Percentiles rank a stretch among this genome's conserved stretches.
phyloP scores from a whole-genome alignment of 1,140 invertebrate species.

The Apis dorsata region DNA sequence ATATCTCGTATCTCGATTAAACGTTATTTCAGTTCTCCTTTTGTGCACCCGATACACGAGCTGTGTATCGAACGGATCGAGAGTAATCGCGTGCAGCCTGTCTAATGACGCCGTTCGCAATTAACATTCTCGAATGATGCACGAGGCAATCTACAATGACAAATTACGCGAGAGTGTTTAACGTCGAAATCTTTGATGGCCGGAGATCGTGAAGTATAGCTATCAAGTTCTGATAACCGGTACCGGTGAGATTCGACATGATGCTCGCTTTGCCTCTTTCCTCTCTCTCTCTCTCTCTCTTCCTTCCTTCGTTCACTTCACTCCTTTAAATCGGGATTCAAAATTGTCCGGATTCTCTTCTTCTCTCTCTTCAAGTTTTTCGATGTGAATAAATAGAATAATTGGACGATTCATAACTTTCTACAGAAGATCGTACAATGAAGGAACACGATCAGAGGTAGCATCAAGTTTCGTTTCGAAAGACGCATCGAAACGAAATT shows the following conservation, averaged over 20 bases:
- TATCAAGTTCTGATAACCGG: conserved; percentile 28
- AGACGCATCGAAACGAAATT: too few relatives aligned
- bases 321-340: too few relatives aligned
- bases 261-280: neutral
- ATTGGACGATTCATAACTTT: too few relatives aligned
- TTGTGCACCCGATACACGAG: neutral
- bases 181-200: conserved; percentile 10
- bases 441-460: too few relatives aligned
- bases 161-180: conserved; percentile 40
- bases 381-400: too few relatives aligned
- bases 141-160: conserved; percentile 38
- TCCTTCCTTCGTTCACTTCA: too few relatives aligned
- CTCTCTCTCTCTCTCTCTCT: neutral
- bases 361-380: too few relatives aligned
- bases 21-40: neutral
- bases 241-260: conserved; percentile 21
- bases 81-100: conserved; percentile 19
- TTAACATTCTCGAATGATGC: conserved; percentile 50
- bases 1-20: conserved; percentile 8
- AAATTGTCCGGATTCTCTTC: too few relatives aligned
- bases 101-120: conserved; percentile 23
- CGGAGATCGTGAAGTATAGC: conserved; percentile 17
- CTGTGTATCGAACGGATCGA: neutral
- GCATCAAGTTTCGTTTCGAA: too few relatives aligned
- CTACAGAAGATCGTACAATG: too few relatives aligned